phyloP scores from a whole-genome alignment of 1,140 invertebrate genomes.

The Calliphora vicina region DNA sequence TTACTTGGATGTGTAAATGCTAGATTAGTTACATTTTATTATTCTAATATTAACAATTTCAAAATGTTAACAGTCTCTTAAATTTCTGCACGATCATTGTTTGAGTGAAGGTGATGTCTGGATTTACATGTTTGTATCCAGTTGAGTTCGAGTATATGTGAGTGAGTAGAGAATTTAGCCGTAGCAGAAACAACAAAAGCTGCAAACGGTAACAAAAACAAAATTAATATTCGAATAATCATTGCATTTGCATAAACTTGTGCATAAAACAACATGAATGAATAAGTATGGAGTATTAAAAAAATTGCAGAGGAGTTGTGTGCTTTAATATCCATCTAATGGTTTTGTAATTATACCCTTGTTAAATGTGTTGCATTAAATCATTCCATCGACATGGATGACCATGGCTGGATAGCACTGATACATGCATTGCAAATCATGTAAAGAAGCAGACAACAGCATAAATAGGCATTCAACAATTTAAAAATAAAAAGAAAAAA shows the following conservation, averaged over 20 bases:
- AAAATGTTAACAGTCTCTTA: too few species aligned
- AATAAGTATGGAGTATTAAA: neutral
- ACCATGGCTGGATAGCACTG: neutral
- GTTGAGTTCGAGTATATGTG: neutral
- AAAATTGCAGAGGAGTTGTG: neutral
- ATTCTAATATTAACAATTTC: too few species aligned
- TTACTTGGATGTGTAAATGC: too few species aligned
- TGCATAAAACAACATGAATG: neutral
- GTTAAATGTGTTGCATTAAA: constrained; percentile 42
- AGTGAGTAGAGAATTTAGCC: neutral
- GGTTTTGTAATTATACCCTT: constrained; percentile 55
- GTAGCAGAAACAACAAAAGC: neutral
- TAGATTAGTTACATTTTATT: too few species aligned
- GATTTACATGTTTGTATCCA: neutral
- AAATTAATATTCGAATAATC: constrained; percentile 1
- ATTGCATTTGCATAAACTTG: constrained; percentile 6
- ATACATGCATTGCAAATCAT: neutral
- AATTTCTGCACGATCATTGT: neutral
- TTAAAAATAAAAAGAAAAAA: neutral
- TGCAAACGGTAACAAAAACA: neutral
- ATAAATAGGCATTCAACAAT: neutral
- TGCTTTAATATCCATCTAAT: constrained; percentile 45
- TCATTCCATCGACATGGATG: constrained; percentile 39
- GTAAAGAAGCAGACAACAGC: neutral
- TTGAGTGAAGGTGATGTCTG: neutral